These are phyloP conservation scores for Nymphicus hollandicus DNA, from an alignment of 2,113 vertebrate species.

Conservation along the genomic window DNA sequence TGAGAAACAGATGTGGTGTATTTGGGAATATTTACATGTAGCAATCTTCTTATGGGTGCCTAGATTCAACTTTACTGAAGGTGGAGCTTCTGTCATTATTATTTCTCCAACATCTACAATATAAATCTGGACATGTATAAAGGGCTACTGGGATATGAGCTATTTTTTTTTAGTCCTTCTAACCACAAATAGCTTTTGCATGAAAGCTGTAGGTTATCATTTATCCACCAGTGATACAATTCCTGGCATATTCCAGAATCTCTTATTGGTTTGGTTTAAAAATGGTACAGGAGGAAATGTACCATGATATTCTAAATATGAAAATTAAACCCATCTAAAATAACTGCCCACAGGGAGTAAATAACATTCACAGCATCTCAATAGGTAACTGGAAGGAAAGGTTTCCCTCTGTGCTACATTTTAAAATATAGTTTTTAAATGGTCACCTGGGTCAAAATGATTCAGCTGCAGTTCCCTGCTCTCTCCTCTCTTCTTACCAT, in stretches of 20 bases:
- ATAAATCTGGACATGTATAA: background rate
- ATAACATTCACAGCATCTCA: background rate
- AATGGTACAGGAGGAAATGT: background rate
- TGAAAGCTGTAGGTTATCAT: background rate
- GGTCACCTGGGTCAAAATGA: background rate
- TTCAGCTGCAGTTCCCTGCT: background rate
- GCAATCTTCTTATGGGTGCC: background rate
- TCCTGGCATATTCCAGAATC: background rate
- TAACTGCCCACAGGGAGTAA: background rate
- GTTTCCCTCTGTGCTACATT: background rate
- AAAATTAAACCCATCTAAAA: background rate
- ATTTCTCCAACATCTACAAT: background rate
- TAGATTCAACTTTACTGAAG: background rate
- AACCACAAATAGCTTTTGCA: background rate
- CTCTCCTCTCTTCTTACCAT: background rate
- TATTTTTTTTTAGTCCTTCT: background rate
- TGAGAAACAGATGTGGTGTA: background rate
- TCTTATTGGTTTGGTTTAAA: background rate
- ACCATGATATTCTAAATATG: background rate
- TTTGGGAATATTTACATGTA: background rate
- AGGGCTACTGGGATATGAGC: background rate
- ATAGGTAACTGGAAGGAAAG: background rate
- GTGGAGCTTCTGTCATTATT: background rate
- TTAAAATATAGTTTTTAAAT: background rate
- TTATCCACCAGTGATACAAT: background rate